A percentile compares a stretch with the other conserved stretches of the same genome.
Evolutionary conservation across 2,113 vertebrate genomes (phyloP).

Genomic region (Boleophthalmus pectinirostris): DNA sequence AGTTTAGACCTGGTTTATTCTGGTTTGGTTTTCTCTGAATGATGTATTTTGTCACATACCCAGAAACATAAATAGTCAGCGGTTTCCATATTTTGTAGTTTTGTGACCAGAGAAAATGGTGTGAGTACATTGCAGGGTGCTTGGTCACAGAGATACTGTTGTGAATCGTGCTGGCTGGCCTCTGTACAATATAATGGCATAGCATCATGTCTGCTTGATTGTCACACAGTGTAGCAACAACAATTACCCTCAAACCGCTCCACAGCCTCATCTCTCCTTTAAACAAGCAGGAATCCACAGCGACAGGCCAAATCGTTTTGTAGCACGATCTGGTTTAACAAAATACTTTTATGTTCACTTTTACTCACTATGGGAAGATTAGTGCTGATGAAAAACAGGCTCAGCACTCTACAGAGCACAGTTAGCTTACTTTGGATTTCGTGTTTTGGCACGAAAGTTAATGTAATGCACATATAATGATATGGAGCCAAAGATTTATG

Average conservation of each 20-base stretch:
- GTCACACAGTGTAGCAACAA: slow-evolving; percentile 37
- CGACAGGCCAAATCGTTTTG: slow-evolving; percentile 52
- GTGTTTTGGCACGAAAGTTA: slow-evolving; percentile 13
- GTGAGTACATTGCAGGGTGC: slow-evolving; percentile 12
- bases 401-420: slow-evolving; percentile 17
- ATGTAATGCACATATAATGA: not conserved
- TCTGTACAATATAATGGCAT: slow-evolving; percentile 51
- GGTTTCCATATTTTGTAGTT: slow-evolving; percentile 3
- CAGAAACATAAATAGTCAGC: not conserved
- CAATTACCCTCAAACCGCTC: slow-evolving; percentile 53
- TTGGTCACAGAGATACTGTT: slow-evolving; percentile 14
- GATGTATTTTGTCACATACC: not conserved
- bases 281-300: slow-evolving; percentile 44
- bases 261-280: slow-evolving; percentile 55
- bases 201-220: slow-evolving; percentile 50
- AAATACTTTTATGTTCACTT: slow-evolving; percentile 34
- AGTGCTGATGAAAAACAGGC: slow-evolving; percentile 51
- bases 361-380: slow-evolving; percentile 21
- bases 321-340: slow-evolving; percentile 50
- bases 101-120: slow-evolving; percentile 20
- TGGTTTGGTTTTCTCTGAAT: not conserved
- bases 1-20: not conserved
- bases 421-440: slow-evolving; percentile 8
- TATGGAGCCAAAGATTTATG: slow-evolving; percentile 3
- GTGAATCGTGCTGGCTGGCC: slow-evolving; percentile 36